These are phyloP conservation scores for Orussus abietinus DNA, from an alignment of 1,140 invertebrate genomes.

Conservation along the genomic window DNA sequence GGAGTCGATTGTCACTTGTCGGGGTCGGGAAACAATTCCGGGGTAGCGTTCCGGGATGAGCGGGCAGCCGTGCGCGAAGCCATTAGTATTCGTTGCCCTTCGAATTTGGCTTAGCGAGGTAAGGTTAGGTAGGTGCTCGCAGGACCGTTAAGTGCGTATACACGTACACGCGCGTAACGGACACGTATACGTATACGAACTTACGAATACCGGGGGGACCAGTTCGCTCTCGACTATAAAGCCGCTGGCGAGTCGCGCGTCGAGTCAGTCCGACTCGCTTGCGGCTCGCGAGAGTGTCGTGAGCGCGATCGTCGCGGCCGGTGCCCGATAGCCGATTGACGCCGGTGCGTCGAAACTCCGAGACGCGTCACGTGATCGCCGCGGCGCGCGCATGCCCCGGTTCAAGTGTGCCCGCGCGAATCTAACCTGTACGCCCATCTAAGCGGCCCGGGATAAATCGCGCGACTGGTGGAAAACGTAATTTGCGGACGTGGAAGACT, in stretches of 20 bases:
- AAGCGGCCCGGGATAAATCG: no score
- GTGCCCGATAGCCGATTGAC: constrained; percentile 13
- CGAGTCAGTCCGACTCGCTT: constrained; percentile 42
- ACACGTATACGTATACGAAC: constrained; percentile 21
- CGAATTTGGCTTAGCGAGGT: constrained; percentile 12
- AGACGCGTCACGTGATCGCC: no score
- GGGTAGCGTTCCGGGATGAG: no score
- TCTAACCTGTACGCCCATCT: no score
- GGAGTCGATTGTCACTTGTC: no score
- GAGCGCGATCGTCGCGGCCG: constrained; percentile 15
- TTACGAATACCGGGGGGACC: constrained; percentile 18
- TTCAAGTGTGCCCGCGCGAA: no score
- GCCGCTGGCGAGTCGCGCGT: constrained; percentile 36
- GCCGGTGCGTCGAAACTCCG: constrained; percentile 7
- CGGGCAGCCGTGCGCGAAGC: constrained; percentile 9
- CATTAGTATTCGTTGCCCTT: constrained; percentile 21
- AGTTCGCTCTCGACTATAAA: constrained; percentile 37
- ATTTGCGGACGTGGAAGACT: no score
- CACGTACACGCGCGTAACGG: constrained; percentile 27
- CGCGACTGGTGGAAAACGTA: no score
- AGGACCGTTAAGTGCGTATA: constrained; percentile 16
- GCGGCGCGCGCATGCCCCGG: no score
- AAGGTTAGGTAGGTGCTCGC: constrained; percentile 12
- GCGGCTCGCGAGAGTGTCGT: constrained; percentile 38
- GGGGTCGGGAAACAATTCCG: no score